Conservation (phyloP, 2,888 invertebrate species). For the Hanleya hanleyi region DNA sequence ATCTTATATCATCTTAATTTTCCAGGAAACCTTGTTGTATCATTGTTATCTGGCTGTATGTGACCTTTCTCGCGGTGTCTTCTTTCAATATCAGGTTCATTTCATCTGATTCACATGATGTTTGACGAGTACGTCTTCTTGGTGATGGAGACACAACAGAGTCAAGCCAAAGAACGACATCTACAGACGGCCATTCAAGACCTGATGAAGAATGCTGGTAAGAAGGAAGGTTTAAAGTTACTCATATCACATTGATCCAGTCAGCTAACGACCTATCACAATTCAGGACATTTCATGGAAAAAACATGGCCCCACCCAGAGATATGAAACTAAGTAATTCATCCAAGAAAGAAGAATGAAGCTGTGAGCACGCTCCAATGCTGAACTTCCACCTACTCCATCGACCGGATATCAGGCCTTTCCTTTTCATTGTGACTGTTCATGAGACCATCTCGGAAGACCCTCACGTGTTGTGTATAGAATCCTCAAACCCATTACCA, state of each 20-base stretch:
- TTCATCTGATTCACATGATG: constrained; percentile 70
- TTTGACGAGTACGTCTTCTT: constrained; percentile 72
- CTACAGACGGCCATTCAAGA: constrained; percentile 60
- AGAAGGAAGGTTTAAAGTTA: neutral
- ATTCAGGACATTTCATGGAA: neutral
- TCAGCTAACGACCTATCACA: neutral
- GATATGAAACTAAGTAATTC: too few species aligned
- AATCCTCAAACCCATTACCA: too few species aligned
- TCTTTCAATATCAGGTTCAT: constrained; percentile 51
- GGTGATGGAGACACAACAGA: constrained; percentile 72
- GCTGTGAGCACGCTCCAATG: neutral
- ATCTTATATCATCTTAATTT: too few species aligned
- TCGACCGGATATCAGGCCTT: too few species aligned
- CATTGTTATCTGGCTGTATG: too few species aligned
- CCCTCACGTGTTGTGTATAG: too few species aligned
- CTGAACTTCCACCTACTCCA: neutral
- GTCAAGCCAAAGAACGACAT: constrained; percentile 56
- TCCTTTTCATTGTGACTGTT: too few species aligned
- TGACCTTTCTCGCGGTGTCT: too few species aligned
- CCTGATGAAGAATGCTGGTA: constrained; percentile 68
- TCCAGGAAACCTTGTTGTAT: too few species aligned
- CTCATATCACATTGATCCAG: neutral
- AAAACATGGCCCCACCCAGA: neutral
- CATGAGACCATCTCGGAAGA: too few species aligned
- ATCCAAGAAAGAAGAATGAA: too few species aligned